These are phyloP conservation scores for Euplexia lucipara DNA, from an alignment of 2,888 invertebrate genomes.

Conservation along the genomic window DNA sequence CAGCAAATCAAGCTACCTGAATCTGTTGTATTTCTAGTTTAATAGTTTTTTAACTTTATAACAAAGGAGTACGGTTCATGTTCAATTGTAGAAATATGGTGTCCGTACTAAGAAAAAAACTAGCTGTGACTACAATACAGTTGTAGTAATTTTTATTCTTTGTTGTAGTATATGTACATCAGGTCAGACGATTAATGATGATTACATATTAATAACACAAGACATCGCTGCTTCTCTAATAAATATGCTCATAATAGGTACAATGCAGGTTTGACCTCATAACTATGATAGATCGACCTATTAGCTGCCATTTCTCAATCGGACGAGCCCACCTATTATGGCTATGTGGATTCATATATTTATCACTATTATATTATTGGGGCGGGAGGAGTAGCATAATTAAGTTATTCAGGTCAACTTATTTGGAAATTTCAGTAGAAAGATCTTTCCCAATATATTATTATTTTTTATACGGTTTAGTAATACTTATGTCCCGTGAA, in stretches of 20 bases:
- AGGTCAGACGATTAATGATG: slow-evolving; percentile 11
- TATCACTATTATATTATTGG: slow-evolving; percentile 44
- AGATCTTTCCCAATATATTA: neutral
- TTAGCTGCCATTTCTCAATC: slow-evolving; percentile 66
- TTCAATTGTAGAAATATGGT: too few relatives aligned
- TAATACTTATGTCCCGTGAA: too few relatives aligned
- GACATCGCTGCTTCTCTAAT: slow-evolving; percentile 20
- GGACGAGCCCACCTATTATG: slow-evolving; percentile 40
- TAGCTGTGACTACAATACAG: too few relatives aligned
- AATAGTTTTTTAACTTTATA: too few relatives aligned
- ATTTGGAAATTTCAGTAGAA: slow-evolving; percentile 1
- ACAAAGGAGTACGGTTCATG: too few relatives aligned
- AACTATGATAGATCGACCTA: slow-evolving; percentile 67
- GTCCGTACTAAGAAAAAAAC: neutral
- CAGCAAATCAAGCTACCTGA: too few relatives aligned
- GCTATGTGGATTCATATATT: slow-evolving; percentile 51
- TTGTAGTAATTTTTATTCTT: too few relatives aligned
- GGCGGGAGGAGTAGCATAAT: slow-evolving; percentile 28
- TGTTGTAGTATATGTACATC: neutral
- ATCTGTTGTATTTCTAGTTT: too few relatives aligned
- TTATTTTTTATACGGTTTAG: neutral
- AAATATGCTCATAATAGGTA: slow-evolving; percentile 28
- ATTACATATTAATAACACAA: slow-evolving; percentile 18
- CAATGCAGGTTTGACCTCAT: slow-evolving; percentile 64
- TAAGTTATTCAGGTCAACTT: slow-evolving; percentile 39